Base-by-base conservation (phyloP, 2,113 vertebrate species). In the Lepus europaeus region DNA sequence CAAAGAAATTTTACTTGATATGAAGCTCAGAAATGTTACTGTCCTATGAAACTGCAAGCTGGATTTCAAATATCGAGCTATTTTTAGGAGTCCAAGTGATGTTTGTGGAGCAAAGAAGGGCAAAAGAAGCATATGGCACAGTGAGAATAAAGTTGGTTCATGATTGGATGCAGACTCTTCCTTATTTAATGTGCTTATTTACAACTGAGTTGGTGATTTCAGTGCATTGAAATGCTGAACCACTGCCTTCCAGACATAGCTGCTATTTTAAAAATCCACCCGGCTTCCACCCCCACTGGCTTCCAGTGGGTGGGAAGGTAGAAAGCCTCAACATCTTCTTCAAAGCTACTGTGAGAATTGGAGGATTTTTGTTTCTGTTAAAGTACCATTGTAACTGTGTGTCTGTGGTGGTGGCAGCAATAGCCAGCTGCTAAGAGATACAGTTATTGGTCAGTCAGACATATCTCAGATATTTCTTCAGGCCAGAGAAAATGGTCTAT, bases 201-300 rank as follows among this genome's bases (percentile, higher is more conserved):
- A 94, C 6, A 85, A 86, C 29, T 16, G 45, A 64, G n/a, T 61
- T 73, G 56, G 36, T 85, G 72, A 89, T 45, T 66, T 69, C 56
- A 73, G 64, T 49, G 81, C 23, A 8, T 6, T 14, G 17, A 33
- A 87, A 45, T 63, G 20, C 53, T 64, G 23, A 78, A 68, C 6
- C 31, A 59, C 14, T 78, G 17, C 17, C 39, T 96, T 73, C 36
- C 12, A 92, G 49, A 63, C 49, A 83, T 20, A 68, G 10, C 17
- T 39, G 11, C 17, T 87, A 31, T 95, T 92, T 90, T 36, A 64
- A 49, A 95, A 94, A 90, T 72, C 9, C 53, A 31, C 39, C 3
- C 19, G 0, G 16, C n/a, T 66, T 29, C 89, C 1, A 23, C 39
- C 9, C 9, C 22, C 23, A 81, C 12, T 33, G 31, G 16, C 11